These are phyloP conservation scores for Channa striata DNA, from an alignment of 2,797 vertebrate species.

Conservation along the genomic window DNA sequence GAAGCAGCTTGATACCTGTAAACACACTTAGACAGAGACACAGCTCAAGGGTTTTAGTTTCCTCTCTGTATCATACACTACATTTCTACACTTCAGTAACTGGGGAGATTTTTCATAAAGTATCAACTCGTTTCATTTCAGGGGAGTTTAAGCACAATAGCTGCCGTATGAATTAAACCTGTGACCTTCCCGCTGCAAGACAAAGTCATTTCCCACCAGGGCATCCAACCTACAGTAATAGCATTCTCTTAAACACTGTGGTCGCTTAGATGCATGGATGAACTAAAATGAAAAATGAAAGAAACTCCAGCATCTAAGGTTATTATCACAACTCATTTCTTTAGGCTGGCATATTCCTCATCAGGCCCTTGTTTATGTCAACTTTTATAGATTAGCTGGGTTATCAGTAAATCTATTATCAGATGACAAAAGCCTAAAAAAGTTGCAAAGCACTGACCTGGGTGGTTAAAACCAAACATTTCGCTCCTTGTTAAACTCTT, in stretches of 20 bases:
- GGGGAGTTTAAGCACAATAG: slow-evolving; percentile 68
- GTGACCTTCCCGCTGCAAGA: slow-evolving; percentile 75
- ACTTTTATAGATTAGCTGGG: slow-evolving; percentile 22
- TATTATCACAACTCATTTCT: slow-evolving; percentile 37
- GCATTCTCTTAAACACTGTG: slow-evolving; percentile 25
- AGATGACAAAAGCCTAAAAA: slow-evolving; percentile 30
- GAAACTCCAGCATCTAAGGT: slow-evolving; percentile 30
- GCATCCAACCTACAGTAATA: slow-evolving; percentile 50
- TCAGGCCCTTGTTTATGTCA: slow-evolving; percentile 37
- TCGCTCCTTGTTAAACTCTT: slow-evolving; percentile 61
- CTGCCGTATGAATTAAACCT: slow-evolving; percentile 69
- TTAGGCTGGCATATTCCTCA: slow-evolving; percentile 44
- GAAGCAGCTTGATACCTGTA: background rate
- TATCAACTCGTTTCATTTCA: slow-evolving; percentile 64
- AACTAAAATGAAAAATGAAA: slow-evolving; percentile 42
- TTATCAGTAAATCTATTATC: slow-evolving; percentile 34
- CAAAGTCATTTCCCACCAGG: slow-evolving; percentile 73
- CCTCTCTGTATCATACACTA: background rate
- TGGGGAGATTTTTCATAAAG: slow-evolving; percentile 36
- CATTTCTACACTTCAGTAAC: slow-evolving; percentile 42
- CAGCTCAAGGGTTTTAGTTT: slow-evolving; percentile 18
- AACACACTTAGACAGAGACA: background rate
- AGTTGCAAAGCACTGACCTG: slow-evolving; percentile 28
- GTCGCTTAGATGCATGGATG: slow-evolving; percentile 32
- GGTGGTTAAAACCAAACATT: slow-evolving; percentile 55